phyloP scores from a whole-genome alignment of 2,888 invertebrate genomes.

The Nomada ruficornis region DNA sequence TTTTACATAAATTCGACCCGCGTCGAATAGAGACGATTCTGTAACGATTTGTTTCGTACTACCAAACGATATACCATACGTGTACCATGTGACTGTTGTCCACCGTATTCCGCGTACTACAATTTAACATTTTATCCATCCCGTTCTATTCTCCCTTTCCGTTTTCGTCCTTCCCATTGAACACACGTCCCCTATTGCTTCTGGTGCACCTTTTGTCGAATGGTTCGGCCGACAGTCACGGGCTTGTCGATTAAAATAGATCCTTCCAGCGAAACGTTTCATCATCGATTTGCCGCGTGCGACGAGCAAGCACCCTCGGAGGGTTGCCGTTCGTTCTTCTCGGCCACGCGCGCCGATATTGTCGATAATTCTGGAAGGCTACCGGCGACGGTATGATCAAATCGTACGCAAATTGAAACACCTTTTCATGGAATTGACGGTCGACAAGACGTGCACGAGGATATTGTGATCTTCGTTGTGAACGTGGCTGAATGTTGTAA shows the following conservation, averaged over 20 bases:
- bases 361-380: slow-evolving; percentile 42
- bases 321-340: slow-evolving; percentile 27
- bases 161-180: background rate
- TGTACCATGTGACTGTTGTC: too few relatives aligned
- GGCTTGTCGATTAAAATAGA: slow-evolving; percentile 50
- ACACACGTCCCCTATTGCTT: background rate
- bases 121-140: background rate
- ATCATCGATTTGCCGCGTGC: slow-evolving; percentile 47
- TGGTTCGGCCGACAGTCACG: slow-evolving; percentile 5
- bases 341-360: slow-evolving; percentile 18
- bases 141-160: background rate
- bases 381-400: background rate
- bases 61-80: too few relatives aligned
- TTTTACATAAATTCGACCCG: slow-evolving; percentile 22
- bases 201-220: background rate
- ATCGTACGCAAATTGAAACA: slow-evolving; percentile 25
- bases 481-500: slow-evolving; percentile 10
- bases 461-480: slow-evolving; percentile 13
- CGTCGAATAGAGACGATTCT: background rate
- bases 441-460: background rate
- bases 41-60: background rate
- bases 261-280: slow-evolving; percentile 54
- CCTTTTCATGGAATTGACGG: background rate
- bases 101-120: background rate
- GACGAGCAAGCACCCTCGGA: slow-evolving; percentile 28